phyloP scores from a whole-genome alignment of 2,113 vertebrate genomes.

The Monarcha castaneiventris region DNA sequence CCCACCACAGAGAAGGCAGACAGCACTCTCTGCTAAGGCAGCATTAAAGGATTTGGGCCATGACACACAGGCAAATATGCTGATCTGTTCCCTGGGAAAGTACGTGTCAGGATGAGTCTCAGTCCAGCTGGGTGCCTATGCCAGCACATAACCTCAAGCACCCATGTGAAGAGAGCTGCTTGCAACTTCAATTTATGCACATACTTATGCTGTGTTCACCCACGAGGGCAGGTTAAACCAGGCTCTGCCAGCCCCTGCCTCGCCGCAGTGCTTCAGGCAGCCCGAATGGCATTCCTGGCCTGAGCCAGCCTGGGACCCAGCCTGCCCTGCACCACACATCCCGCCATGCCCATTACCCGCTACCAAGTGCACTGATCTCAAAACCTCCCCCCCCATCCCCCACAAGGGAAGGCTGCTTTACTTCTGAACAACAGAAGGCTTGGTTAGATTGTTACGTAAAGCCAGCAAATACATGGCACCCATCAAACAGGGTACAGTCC shows the following conservation, averaged over 20 bases:
- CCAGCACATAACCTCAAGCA: not conserved
- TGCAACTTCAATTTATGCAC: not conserved
- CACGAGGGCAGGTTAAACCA: not conserved
- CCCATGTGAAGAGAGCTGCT: not conserved
- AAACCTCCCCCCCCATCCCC: accelerated
- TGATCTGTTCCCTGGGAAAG: not conserved
- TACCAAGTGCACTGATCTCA: not conserved
- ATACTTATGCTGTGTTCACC: not conserved
- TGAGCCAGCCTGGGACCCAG: not conserved
- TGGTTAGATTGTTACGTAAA: not conserved
- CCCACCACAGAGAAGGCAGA: not conserved
- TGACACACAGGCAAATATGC: constrained; percentile 16
- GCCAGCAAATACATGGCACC: not conserved
- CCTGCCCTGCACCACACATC: not conserved
- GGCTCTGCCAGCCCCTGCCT: not conserved
- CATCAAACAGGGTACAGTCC: not conserved
- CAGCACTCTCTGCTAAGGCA: not conserved
- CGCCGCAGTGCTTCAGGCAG: not conserved
- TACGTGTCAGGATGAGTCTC: not conserved
- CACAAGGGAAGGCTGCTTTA: not conserved
- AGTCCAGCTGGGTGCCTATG: not conserved
- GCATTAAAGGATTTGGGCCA: not conserved
- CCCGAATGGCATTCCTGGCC: not conserved
- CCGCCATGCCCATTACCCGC: not conserved
- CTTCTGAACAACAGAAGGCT: not conserved